phyloP scores from a whole-genome alignment of 2,888 invertebrate genomes.

The Macrophya annulata region DNA sequence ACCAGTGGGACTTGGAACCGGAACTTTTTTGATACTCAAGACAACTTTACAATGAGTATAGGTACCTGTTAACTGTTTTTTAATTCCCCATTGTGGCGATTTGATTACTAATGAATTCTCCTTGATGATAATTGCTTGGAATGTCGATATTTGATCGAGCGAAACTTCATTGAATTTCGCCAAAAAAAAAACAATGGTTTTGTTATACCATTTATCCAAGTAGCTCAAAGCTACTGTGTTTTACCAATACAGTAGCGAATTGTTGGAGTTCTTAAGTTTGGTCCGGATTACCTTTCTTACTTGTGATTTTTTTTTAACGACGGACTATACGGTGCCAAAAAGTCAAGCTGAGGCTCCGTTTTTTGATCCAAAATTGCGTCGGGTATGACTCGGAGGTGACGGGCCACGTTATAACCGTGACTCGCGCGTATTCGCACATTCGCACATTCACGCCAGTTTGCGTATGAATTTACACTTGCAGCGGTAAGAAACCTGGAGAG shows the following conservation, averaged over 20 bases:
- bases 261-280: neutral
- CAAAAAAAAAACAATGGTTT: neutral
- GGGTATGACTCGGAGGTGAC: conserved; percentile 52
- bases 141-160: neutral
- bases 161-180: neutral
- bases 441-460: conserved; percentile 57
- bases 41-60: neutral
- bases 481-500: neutral
- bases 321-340: neutral
- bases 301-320: neutral
- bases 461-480: conserved; percentile 8
- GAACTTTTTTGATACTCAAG: conserved; percentile 29
- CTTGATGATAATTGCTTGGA: neutral
- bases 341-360: conserved; percentile 5
- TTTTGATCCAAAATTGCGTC: neutral
- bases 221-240: neutral
- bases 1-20: conserved; percentile 16
- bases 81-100: neutral
- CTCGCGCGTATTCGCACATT: conserved; percentile 53
- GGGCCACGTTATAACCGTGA: conserved; percentile 53
- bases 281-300: neutral
- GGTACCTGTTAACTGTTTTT: neutral
- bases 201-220: neutral
- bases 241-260: neutral
- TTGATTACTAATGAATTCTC: neutral